phyloP scores from a whole-genome alignment of 2,113 vertebrate species.

The Ophthalmolycus amberensis region DNA sequence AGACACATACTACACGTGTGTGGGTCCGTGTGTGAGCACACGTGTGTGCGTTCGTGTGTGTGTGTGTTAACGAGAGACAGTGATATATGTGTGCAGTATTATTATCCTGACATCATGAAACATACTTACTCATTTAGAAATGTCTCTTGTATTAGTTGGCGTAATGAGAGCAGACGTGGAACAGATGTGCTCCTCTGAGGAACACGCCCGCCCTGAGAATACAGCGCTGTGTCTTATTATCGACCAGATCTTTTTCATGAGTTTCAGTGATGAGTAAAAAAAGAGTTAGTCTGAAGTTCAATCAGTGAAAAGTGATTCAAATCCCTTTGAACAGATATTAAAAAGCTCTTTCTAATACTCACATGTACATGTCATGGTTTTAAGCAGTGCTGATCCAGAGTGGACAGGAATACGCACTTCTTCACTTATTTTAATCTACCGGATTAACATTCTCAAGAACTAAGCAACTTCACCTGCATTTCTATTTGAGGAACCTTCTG shows the following conservation, averaged over 20 bases:
- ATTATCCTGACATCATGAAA: not conserved
- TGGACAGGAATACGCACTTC: not conserved
- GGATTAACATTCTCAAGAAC: not conserved
- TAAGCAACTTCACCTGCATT: not conserved
- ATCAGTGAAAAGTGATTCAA: not conserved
- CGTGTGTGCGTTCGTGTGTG: too few species aligned
- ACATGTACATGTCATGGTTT: not conserved
- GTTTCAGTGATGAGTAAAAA: not conserved
- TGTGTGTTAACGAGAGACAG: constrained; percentile 2
- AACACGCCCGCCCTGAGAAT: not conserved
- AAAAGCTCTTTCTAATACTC: constrained; percentile 18
- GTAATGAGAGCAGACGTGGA: constrained; percentile 12
- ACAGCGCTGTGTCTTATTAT: not conserved
- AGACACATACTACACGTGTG: not conserved
- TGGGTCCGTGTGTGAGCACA: not conserved
- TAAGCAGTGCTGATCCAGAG: not conserved
- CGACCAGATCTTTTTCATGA: not conserved
- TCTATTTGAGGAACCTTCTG: not conserved
- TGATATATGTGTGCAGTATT: constrained; percentile 21
- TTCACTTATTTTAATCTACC: not conserved
- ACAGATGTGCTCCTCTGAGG: constrained; percentile 19
- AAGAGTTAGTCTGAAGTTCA: not conserved
- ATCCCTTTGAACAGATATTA: not conserved
- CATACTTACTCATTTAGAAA: constrained; percentile 3
- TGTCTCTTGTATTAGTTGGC: not conserved